These are phyloP conservation scores for Microtus oregoni DNA, from an alignment of 2,113 vertebrate genomes.

Conservation along the genomic window DNA sequence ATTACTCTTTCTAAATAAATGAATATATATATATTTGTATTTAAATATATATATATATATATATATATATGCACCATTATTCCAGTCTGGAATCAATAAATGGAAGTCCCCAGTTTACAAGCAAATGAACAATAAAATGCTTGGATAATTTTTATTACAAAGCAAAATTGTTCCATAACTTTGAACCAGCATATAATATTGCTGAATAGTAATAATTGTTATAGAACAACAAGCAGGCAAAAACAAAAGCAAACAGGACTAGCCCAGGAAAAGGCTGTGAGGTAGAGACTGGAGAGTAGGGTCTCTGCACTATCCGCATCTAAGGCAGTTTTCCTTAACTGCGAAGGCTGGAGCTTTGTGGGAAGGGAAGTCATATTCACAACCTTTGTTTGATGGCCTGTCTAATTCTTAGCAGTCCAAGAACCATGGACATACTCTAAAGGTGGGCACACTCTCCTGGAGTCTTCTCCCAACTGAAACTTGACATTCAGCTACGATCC, in stretches of 20 bases:
- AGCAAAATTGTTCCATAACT: neutral
- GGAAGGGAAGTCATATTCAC: neutral
- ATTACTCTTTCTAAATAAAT: neutral
- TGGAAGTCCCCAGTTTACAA: neutral
- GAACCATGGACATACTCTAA: neutral
- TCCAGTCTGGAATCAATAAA: neutral
- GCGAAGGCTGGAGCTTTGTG: neutral
- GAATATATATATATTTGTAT: no score
- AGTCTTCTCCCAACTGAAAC: neutral
- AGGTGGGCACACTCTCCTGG: neutral
- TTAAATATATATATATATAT: no score
- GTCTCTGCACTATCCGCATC: neutral
- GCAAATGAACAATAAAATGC: neutral
- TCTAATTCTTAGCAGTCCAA: neutral
- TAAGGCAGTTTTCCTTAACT: neutral
- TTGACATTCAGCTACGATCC: neutral
- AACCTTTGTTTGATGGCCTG: neutral
- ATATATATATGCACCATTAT: neutral
- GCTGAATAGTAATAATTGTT: neutral
- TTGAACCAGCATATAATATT: neutral
- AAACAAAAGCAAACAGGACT: neutral
- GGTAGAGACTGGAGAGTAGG: neutral
- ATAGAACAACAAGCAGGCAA: neutral
- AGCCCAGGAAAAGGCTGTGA: no score
- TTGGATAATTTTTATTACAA: neutral